Evolutionary conservation across 2,797 vertebrate species (phyloP), one percentile per base, ranked within the genome.

Genomic region (Sparus aurata): DNA sequence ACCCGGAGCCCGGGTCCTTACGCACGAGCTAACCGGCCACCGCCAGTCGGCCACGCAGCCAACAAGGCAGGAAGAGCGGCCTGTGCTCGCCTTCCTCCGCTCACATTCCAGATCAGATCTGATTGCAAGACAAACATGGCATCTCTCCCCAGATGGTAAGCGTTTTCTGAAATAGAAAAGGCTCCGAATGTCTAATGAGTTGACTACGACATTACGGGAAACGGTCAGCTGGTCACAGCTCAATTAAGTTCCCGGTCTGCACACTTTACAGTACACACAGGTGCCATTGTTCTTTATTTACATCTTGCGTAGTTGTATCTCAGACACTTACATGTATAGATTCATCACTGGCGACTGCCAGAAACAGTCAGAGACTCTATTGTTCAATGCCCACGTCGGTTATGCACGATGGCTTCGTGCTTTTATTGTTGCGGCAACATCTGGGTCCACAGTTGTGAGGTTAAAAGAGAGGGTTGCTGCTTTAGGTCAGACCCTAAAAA

Each of bases 401-500:
- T 80, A 62, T 34, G 30, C 30, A 7, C 34, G 62, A 87, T 85
- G 75, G 79, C 82, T 82, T 59, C 17, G 23, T 85, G 69, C 88
- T 92, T 91, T 88, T 92, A 88, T 93, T 88, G 75, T 87, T 81
- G 57, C 57, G n/a, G 84, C 84, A 84, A 93, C 93, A 93, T 95
- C 92, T 94, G 91, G 84, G 85, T 87, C 85, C 90, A 88, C 90
- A 81, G 69, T 90, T 89, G 88, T 86, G 90, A 87, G 89, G 88
- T 93, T 91, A 85, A 91, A 89, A 86, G 79, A 89, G 85, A 89
- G 76, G 78, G 83, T 83, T 90, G 84, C 87, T 84, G 93, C 89
- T 94, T 94, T 92, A 91, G 90, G 92, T 95, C 93, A 89, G 87
- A 93, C 73, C 63, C 93, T 94, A 94, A 95, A 95, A 95, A 95